Evolutionary conservation across 2,113 vertebrate species (phyloP), one percentile per base, ranked within the genome.

Genomic region (Equus przewalskii): DNA sequence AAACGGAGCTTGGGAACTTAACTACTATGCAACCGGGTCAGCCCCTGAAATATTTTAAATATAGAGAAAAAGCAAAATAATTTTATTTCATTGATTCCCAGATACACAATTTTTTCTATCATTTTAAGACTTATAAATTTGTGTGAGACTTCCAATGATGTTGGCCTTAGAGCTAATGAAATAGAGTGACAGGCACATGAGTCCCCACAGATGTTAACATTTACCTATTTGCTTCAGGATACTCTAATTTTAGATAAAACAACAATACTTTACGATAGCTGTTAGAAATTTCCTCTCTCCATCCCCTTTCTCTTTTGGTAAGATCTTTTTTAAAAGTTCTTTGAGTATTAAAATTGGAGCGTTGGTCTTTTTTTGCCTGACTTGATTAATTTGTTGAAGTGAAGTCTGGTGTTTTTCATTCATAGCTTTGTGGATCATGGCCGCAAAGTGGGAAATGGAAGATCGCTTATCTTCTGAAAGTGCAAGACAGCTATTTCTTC

Each of bases 361-460:
- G 65, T 86, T 95, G 11, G 3, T 93, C 30, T 83, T 69, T 79
- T 83, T 51, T 82, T 89, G 28, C 19, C 18, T 95, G 46, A 56
- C 16, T 67, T 64, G 19, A 67, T 92, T 51, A 30, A n/a, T 72
- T 96, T 89, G 49, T 72, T 94, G 69, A 94, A 86, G 70, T 67
- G 49, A 79, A 84, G 21, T 91, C 41, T 96, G 54, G 19, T 83
- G 13, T 89, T 92, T 93, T 69, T 67, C 41, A 28, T 44, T 81
- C 65, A 26, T 62, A 99, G 99, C 99, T 28, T 97, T 99, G 97
- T 99, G 99, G 99, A 99, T 99, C 96, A 99, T 99, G 99, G 99
- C 99, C 7, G 99, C 99, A 88, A 99, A 99, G 95, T 99, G 99
- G 98, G 99, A 99, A 98, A 99, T 99, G 99, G 99, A 99, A 98